Percentiles rank a stretch among this genome's conserved stretches.
Conservation (phyloP, 2,797 vertebrate genomes). For the Erethizon dorsatum region DNA sequence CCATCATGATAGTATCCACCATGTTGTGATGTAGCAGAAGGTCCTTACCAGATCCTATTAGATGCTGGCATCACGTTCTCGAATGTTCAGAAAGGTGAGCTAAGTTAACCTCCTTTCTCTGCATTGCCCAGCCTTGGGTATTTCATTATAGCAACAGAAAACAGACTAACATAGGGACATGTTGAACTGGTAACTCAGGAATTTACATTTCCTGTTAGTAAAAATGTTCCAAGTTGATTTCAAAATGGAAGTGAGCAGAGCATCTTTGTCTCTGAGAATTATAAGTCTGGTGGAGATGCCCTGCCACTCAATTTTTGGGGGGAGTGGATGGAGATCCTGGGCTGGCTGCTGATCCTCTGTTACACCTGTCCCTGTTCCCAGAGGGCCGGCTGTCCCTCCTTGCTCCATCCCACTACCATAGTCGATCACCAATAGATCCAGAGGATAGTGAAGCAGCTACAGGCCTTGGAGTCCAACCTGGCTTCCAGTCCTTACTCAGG, state of each 20-base stretch:
- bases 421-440: not conserved
- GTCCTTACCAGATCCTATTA: not conserved
- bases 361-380: not conserved
- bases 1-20: not conserved
- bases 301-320: not conserved
- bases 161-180: too few relatives aligned
- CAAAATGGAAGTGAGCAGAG: not conserved
- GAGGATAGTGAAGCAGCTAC: not conserved
- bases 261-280: not conserved
- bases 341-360: not conserved
- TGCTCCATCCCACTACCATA: not conserved
- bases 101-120: not conserved
- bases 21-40: not conserved
- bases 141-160: not conserved
- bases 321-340: not conserved
- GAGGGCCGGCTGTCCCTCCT: accelerated
- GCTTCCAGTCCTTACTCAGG: not conserved
- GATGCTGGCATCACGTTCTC: not conserved
- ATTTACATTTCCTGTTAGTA: not conserved
- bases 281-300: not conserved
- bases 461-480: not conserved
- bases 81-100: not conserved
- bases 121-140: not conserved
- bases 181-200: not conserved
- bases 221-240: not conserved